Evolutionary conservation across 2,888 invertebrate species (phyloP).

Genomic region (Myopa testacea): DNA sequence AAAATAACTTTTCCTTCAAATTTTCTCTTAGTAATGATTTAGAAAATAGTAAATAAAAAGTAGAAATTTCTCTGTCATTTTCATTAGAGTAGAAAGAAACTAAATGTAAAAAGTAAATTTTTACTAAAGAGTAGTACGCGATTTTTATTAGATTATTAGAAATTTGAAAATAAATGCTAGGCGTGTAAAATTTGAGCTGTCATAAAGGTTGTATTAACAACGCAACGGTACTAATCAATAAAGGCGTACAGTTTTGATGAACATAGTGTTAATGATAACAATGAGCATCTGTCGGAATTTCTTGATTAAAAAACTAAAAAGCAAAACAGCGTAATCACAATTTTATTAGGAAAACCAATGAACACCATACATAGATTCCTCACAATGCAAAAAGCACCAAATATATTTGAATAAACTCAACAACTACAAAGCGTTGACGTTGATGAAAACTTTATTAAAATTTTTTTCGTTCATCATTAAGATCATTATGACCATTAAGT

Average conservation of each 20-base stretch:
- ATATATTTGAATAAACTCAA: conserved; percentile 42
- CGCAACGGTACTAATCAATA: background rate
- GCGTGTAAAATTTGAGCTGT: conserved; percentile 6
- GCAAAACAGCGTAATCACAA: no score
- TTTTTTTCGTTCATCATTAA: conserved; percentile 43
- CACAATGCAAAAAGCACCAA: conserved; percentile 69
- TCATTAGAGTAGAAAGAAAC: conserved; percentile 5
- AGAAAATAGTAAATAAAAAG: no score
- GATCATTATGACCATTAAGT: conserved; percentile 13
- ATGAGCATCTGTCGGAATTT: background rate
- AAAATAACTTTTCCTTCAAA: no score
- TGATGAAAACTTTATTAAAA: conserved; percentile 43
- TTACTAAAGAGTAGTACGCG: conserved; percentile 34
- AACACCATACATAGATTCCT: conserved; percentile 65
- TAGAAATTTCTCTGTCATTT: no score
- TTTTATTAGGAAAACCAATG: background rate
- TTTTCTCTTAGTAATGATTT: no score
- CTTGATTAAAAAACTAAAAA: background rate
- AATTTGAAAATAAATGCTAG: conserved; percentile 17
- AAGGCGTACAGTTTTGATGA: no score
- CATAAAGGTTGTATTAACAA: background rate
- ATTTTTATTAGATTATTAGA: background rate
- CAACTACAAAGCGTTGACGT: conserved; percentile 44
- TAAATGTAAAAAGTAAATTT: conserved; percentile 30
- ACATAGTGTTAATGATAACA: no score